Evolutionary conservation across 2,113 vertebrate genomes (phyloP), one percentile per base, ranked within the genome.

Genomic region (Aegithalos caudatus): DNA sequence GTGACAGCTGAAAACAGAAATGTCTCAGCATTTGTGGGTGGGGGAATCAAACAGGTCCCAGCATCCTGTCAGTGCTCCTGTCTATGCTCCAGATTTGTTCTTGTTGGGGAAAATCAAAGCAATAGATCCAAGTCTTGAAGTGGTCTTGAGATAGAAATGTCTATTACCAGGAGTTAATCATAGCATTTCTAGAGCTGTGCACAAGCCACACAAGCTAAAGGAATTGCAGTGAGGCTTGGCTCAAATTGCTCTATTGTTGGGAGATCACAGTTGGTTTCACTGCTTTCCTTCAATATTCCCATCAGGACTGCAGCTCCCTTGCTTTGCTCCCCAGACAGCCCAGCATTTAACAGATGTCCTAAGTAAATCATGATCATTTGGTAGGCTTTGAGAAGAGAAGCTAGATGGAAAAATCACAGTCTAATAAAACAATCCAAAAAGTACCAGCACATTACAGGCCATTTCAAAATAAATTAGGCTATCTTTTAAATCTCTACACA

Each of bases 1-100:
- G 31, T 62, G 87, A 77, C 88, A 96, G 70, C 85, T 79, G 94
- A 93, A 84, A 96, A 90, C 92, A 94, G 84, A 92, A 90, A 88
- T 81, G 29, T 84, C 72, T 38, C 82, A 72, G 90, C 65, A 33
- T 54, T 83, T 73, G 79, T 67, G 88, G 80, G 79, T 51, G 83
- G 72, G 38, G 64, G 47, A 88, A 74, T 81, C 88, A 86, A 83
- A 74, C 38, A 50, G 61, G 90, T 81, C 90, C n/a, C 87, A 91
- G 81, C 67, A 90, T 48, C 83, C 73, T 84, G 44, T 15, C 87
- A 72, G 9, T 70, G 37, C 53, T 95, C 51, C 67, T 53, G 22
- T 53, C 86, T n/a, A 1, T 7, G 51, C 72, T 92, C 72, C 83
- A 72, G 57, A 94, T 57, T 89, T 64, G 42, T 21, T 88, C 80